Evolutionary conservation across 2,113 vertebrate genomes (phyloP).

Genomic region (Athene noctua): DNA sequence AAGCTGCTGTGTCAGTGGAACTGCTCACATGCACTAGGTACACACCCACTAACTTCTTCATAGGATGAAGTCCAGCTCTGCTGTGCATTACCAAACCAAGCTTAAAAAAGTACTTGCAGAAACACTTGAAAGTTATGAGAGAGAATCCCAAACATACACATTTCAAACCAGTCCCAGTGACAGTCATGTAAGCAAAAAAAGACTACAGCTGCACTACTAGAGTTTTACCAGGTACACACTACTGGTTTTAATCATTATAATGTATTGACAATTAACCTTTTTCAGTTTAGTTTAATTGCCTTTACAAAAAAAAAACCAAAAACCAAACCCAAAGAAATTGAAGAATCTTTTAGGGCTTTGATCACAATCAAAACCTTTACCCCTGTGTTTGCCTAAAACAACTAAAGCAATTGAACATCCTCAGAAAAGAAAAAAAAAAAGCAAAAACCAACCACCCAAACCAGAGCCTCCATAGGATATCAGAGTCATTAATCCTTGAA

Average conservation of each 20-base stretch:
- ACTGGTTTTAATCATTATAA: not conserved
- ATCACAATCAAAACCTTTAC: not conserved
- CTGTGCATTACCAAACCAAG: accelerated
- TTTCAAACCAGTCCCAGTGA: not conserved
- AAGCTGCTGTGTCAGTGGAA: accelerated
- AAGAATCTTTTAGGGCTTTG: not conserved
- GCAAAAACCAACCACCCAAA: not conserved
- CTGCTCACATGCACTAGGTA: accelerated
- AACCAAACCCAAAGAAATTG: not conserved
- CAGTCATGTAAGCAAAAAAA: not conserved
- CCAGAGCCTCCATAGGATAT: not conserved
- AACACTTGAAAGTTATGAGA: not conserved
- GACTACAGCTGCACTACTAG: too few species aligned
- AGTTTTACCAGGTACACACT: not conserved
- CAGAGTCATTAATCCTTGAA: not conserved
- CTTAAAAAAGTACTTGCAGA: not conserved
- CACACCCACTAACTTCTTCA: accelerated
- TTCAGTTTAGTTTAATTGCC: not conserved
- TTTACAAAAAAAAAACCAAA: too few species aligned
- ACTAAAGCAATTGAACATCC: not conserved
- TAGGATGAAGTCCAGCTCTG: not conserved
- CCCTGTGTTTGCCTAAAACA: not conserved
- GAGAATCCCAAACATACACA: not conserved
- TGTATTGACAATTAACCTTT: not conserved
- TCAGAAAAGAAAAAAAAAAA: not conserved